Conservation (phyloP, 2,113 vertebrate species). For the Sialia sialis region DNA sequence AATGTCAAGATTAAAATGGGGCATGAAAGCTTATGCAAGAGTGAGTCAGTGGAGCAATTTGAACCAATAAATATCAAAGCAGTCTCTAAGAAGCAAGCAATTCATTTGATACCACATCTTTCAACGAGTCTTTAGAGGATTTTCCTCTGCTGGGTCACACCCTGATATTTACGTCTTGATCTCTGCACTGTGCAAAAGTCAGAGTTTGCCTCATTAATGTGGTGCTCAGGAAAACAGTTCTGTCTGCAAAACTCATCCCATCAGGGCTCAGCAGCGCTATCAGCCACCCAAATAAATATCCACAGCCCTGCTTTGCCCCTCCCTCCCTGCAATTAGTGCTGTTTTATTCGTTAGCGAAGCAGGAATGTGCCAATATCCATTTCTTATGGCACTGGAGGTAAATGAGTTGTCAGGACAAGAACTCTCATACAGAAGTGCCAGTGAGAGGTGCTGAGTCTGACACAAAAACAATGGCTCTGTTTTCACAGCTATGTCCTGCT, state of each 20-base stretch:
- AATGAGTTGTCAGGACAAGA: conserved; percentile 73
- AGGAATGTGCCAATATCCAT: conserved; percentile 63
- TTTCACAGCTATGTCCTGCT: conserved; percentile 45
- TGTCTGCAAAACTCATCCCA: conserved; percentile 32
- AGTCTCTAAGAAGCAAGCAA: conserved; percentile 75
- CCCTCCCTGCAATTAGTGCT: conserved; percentile 67
- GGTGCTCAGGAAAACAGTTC: conserved; percentile 24
- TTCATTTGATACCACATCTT: conserved; percentile 81
- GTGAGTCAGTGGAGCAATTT: conserved; percentile 77
- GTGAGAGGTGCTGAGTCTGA: conserved; percentile 49
- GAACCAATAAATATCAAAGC: conserved; percentile 83
- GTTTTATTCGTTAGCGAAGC: conserved; percentile 75
- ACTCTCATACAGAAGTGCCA: conserved; percentile 54
- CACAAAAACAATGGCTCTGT: conserved; percentile 59
- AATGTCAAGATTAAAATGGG: conserved; percentile 73
- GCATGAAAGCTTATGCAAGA: conserved; percentile 71
- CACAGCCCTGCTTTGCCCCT: neutral
- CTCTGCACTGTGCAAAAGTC: conserved; percentile 35
- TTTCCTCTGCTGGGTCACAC: conserved; percentile 70
- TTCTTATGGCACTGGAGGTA: conserved; percentile 63
- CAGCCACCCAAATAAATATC: conserved; percentile 29
- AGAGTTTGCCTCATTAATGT: conserved; percentile 21
- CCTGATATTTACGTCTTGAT: conserved; percentile 64
- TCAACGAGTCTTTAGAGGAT: conserved; percentile 73
- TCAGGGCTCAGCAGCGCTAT: neutral